phyloP scores from a whole-genome alignment of 1,140 invertebrate species.

The Formica exsecta region DNA sequence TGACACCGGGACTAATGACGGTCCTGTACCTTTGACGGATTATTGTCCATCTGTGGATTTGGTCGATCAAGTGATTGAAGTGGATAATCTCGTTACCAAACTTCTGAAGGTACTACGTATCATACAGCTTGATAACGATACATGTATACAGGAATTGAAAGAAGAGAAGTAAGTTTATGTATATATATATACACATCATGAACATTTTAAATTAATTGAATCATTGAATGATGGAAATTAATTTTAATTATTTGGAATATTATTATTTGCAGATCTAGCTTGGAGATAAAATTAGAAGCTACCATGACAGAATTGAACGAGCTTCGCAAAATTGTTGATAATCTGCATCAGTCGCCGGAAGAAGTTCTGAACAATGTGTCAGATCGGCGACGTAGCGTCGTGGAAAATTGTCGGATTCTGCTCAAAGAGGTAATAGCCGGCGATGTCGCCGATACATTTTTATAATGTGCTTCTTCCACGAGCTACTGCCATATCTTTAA shows the following conservation, averaged over 20 bases:
- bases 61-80: slow-evolving; percentile 91
- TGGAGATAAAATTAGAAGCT: slow-evolving; percentile 82
- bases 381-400: slow-evolving; percentile 77
- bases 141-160: slow-evolving; percentile 88
- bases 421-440: slow-evolving; percentile 79
- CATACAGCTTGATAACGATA: slow-evolving; percentile 90
- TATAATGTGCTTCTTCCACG: slow-evolving; percentile 57
- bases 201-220: background rate
- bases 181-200: background rate
- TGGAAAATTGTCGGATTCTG: slow-evolving; percentile 79
- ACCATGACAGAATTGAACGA: slow-evolving; percentile 77
- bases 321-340: slow-evolving; percentile 73
- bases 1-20: slow-evolving; percentile 80
- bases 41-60: slow-evolving; percentile 85
- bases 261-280: slow-evolving; percentile 76
- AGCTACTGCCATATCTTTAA: slow-evolving; percentile 63
- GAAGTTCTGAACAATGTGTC: slow-evolving; percentile 75
- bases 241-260: background rate
- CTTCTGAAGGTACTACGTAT: slow-evolving; percentile 91
- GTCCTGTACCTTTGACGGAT: slow-evolving; percentile 79
- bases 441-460: slow-evolving; percentile 71
- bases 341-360: slow-evolving; percentile 73
- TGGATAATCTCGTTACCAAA: slow-evolving; percentile 91
- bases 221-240: background rate
- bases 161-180: slow-evolving; percentile 85